These are phyloP conservation scores for Agrotis segetum DNA, from an alignment of 2,888 invertebrate genomes.

Conservation along the genomic window DNA sequence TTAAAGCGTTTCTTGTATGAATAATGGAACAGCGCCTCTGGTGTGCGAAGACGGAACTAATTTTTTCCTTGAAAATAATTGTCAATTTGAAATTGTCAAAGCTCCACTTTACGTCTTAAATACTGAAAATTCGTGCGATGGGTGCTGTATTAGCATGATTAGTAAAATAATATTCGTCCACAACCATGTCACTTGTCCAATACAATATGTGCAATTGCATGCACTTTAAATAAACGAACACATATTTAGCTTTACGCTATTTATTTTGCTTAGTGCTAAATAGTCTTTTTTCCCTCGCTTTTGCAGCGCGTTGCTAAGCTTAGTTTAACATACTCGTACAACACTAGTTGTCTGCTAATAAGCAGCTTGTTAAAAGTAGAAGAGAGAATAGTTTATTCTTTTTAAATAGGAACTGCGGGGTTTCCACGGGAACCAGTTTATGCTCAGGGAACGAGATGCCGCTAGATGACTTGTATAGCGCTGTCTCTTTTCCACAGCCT, in stretches of 20 bases:
- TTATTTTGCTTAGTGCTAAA: background rate
- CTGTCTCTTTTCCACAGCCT: no score
- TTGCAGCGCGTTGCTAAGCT: conserved; percentile 5
- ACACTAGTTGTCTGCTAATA: conserved; percentile 5
- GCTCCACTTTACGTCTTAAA: no score
- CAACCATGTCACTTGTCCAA: background rate
- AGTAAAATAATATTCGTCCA: background rate
- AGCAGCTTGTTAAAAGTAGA: conserved; percentile 25
- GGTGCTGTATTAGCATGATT: no score
- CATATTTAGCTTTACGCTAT: background rate
- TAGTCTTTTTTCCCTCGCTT: conserved; percentile 14
- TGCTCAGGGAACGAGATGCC: no score
- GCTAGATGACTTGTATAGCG: no score
- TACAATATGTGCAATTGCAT: background rate
- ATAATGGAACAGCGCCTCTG: no score
- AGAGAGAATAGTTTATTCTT: background rate
- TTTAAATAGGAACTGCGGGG: background rate
- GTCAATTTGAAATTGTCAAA: no score
- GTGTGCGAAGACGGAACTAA: no score
- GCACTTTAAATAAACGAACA: background rate
- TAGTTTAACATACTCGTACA: conserved; percentile 4
- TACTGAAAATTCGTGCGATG: no score
- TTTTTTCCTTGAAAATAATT: no score
- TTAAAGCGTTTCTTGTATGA: no score
- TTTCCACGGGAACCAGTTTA: no score